Percentiles rank a stretch among this genome's conserved stretches.
phyloP scores from a whole-genome alignment of 2,888 invertebrate genomes.

The Zeuzera pyrina region DNA sequence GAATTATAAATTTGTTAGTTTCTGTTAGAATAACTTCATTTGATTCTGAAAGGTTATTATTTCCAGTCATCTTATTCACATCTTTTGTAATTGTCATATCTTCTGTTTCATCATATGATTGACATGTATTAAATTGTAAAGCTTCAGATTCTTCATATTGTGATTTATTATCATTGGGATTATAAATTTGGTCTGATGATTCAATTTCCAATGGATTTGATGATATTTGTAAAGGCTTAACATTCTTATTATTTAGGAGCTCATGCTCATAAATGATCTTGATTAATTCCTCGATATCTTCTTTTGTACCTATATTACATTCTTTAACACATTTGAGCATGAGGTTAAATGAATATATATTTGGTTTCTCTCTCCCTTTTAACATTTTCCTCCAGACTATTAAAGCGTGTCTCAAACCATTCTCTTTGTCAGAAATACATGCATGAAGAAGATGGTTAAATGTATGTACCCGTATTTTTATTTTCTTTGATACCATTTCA shows the following conservation, averaged over 20 bases:
- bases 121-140: not conserved
- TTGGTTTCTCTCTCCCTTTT: slow-evolving; percentile 76
- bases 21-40: not conserved
- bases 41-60: not conserved
- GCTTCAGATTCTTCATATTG: not conserved
- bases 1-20: too few relatives aligned
- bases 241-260: slow-evolving; percentile 12
- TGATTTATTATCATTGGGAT: slow-evolving; percentile 10
- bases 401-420: slow-evolving; percentile 87
- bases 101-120: not conserved
- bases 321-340: slow-evolving; percentile 85
- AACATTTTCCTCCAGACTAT: slow-evolving; percentile 91
- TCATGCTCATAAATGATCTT: slow-evolving; percentile 35
- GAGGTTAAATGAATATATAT: slow-evolving; percentile 84
- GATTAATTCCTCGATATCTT: slow-evolving; percentile 70
- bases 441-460: slow-evolving; percentile 88
- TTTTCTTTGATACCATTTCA: slow-evolving; percentile 81
- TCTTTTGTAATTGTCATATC: not conserved
- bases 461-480: slow-evolving; percentile 77
- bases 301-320: slow-evolving; percentile 82
- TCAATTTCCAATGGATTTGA: slow-evolving; percentile 14
- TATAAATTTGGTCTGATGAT: slow-evolving; percentile 10
- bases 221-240: slow-evolving; percentile 3
- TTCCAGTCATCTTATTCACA: not conserved
- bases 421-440: slow-evolving; percentile 83